These are phyloP conservation scores for Uria lomvia DNA, from an alignment of 2,113 vertebrate genomes.

Conservation along the genomic window DNA sequence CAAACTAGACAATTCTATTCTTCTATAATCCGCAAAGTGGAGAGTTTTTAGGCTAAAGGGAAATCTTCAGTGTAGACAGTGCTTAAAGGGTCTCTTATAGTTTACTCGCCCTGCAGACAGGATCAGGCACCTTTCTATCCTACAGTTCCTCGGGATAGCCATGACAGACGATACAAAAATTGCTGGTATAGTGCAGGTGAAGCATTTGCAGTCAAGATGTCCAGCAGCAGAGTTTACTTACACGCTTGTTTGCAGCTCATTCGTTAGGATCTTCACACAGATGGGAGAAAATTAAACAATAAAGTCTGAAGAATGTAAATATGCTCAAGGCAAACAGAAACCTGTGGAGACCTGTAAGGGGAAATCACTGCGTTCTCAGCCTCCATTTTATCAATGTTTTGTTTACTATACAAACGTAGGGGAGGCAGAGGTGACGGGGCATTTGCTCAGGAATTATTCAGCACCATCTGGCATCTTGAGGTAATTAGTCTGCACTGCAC, in stretches of 20 bases:
- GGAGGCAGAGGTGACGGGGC: slow-evolving; percentile 16
- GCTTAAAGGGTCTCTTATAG: background rate
- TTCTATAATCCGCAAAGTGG: background rate
- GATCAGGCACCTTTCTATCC: background rate
- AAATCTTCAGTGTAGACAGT: background rate
- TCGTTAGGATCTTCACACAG: slow-evolving; percentile 16
- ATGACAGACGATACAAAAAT: background rate
- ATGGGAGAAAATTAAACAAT: slow-evolving; percentile 30
- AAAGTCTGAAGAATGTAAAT: slow-evolving; percentile 25
- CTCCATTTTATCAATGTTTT: slow-evolving; percentile 50
- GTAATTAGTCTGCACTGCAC: slow-evolving; percentile 33
- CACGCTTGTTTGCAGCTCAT: background rate
- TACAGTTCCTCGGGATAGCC: background rate
- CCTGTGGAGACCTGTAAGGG: background rate
- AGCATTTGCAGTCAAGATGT: background rate
- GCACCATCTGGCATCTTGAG: slow-evolving; percentile 19
- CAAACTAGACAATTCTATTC: no score
- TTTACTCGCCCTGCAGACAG: background rate
- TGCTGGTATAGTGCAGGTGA: background rate
- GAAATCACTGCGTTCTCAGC: slow-evolving; percentile 52
- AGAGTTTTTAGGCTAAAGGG: background rate
- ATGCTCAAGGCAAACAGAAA: background rate
- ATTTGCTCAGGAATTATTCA: slow-evolving; percentile 58
- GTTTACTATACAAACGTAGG: slow-evolving; percentile 55
- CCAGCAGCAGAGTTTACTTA: background rate